A percentile compares a stretch with the other conserved stretches of the same genome.
These are phyloP conservation scores for Platichthys stellatus DNA, from an alignment of 2,113 vertebrate genomes.

Conservation along the genomic window DNA sequence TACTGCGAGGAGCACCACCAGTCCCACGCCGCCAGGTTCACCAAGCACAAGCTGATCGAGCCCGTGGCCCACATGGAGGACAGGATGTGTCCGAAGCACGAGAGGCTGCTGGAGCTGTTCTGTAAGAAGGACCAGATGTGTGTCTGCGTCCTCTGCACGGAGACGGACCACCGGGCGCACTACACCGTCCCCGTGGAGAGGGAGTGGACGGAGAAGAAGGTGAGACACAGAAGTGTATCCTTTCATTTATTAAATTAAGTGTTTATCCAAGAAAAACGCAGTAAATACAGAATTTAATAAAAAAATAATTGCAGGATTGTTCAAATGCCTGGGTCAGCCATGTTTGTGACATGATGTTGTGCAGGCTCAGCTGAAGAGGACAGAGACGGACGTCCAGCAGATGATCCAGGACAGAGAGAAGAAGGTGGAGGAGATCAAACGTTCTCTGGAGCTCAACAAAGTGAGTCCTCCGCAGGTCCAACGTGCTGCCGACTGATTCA, in stretches of 20 bases:
- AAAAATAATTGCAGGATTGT: too few relatives aligned
- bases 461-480: slow-evolving; percentile 53
- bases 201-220: slow-evolving; percentile 82
- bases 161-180: slow-evolving; percentile 82
- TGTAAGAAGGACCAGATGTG: slow-evolving; percentile 84
- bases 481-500: neutral
- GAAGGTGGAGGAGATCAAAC: slow-evolving; percentile 81
- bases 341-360: slow-evolving; percentile 7
- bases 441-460: slow-evolving; percentile 76
- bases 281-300: too few relatives aligned
- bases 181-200: slow-evolving; percentile 82
- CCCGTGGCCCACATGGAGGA: slow-evolving; percentile 82
- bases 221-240: slow-evolving; percentile 35
- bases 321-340: too few relatives aligned
- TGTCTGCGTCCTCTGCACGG: slow-evolving; percentile 83
- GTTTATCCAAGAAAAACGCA: too few relatives aligned
- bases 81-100: slow-evolving; percentile 82
- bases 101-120: slow-evolving; percentile 84
- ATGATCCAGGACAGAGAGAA: slow-evolving; percentile 81
- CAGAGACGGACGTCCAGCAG: slow-evolving; percentile 80
- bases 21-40: slow-evolving; percentile 78
- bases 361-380: slow-evolving; percentile 80
- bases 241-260: neutral
- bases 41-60: slow-evolving; percentile 84
- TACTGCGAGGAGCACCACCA: slow-evolving; percentile 85